phyloP scores from a whole-genome alignment of 2,113 vertebrate genomes.

The Pyrgilauda ruficollis region DNA sequence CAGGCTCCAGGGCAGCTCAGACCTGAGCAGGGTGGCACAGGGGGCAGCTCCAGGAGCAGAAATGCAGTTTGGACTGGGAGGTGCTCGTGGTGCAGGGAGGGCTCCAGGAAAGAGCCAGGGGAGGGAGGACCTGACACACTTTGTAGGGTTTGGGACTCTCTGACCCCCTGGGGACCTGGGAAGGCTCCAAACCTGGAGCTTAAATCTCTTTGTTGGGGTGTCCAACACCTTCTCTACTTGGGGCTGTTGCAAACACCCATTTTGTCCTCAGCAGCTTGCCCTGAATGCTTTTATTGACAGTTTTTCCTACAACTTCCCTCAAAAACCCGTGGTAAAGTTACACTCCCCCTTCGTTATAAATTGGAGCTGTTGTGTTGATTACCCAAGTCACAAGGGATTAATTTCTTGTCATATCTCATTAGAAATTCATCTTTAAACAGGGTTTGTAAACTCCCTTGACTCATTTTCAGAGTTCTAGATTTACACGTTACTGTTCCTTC shows the following conservation, averaged over 20 bases:
- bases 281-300: neutral
- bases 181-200: neutral
- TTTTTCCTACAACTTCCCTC: neutral
- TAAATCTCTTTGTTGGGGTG: neutral
- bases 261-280: neutral
- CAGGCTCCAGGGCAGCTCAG: fast-evolving
- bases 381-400: neutral
- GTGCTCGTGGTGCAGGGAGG: fast-evolving
- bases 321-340: neutral
- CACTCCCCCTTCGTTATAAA: neutral
- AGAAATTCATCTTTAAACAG: neutral
- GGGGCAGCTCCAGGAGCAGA: too few species aligned
- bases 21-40: neutral
- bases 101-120: neutral
- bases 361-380: neutral
- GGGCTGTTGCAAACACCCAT: fast-evolving
- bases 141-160: fast-evolving
- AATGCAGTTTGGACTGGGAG: neutral
- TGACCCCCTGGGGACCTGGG: neutral
- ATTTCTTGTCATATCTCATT: conserved; percentile 4
- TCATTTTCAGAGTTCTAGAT: neutral
- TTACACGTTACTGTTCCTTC: neutral
- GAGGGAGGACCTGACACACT: fast-evolving
- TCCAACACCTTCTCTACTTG: fast-evolving
- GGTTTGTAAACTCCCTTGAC: neutral